These are phyloP conservation scores for Margaritifera margaritifera DNA, from an alignment of 2,888 invertebrate genomes.

Conservation along the genomic window DNA sequence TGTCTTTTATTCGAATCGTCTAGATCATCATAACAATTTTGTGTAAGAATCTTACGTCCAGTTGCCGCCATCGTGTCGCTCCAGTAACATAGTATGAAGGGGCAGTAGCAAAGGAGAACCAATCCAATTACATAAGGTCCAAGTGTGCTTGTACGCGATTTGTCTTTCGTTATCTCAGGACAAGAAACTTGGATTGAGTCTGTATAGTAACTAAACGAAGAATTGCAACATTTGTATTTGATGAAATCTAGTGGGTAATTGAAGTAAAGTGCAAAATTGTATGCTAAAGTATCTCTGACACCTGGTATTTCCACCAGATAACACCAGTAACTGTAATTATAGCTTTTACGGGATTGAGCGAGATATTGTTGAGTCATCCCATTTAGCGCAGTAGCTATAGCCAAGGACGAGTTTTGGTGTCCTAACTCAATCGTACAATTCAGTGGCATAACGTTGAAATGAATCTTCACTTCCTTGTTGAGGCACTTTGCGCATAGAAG, in stretches of 20 bases:
- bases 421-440: constrained; percentile 19
- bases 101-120: constrained; percentile 21
- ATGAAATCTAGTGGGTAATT: constrained; percentile 21
- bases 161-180: no score
- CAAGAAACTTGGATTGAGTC: no score
- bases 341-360: not conserved
- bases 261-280: constrained; percentile 21
- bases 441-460: constrained; percentile 5
- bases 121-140: constrained; percentile 21
- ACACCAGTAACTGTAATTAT: constrained; percentile 16
- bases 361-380: constrained; percentile 20
- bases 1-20: not conserved
- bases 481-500: constrained; percentile 22
- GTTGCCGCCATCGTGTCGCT: not conserved
- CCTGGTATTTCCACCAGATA: constrained; percentile 18
- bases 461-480: not conserved
- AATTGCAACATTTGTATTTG: constrained; percentile 21
- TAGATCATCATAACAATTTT: no score
- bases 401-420: constrained; percentile 2
- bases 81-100: constrained; percentile 9
- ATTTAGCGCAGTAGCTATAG: constrained; percentile 14
- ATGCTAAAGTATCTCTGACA: constrained; percentile 14
- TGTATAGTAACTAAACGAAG: no score
- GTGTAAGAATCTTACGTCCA: not conserved
- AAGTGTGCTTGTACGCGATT: not conserved